A percentile compares a stretch with the other conserved stretches of the same genome.
phyloP scores from a whole-genome alignment of 2,888 invertebrate genomes.

The Lepidocyrtinus sp. region DNA sequence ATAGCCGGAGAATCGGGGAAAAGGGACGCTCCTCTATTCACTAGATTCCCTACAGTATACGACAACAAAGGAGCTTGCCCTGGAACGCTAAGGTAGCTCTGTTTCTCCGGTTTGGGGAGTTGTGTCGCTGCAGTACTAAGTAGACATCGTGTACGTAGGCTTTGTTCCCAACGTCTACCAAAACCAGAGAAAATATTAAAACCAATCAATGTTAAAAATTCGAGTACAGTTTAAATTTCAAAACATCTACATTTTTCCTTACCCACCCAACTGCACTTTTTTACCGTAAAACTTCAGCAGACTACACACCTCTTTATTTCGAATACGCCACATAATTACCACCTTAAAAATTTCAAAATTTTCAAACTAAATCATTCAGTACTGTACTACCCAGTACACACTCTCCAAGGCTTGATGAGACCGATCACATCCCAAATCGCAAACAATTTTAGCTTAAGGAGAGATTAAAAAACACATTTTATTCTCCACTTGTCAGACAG shows the following conservation, averaged over 20 bases:
- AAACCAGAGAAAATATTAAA: not conserved
- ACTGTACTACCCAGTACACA: too few relatives aligned
- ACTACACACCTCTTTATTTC: slow-evolving; percentile 8
- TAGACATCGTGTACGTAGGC: not conserved
- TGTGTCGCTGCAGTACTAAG: slow-evolving; percentile 10
- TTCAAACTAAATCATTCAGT: not conserved
- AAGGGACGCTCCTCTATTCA: slow-evolving; percentile 75
- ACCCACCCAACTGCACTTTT: not conserved
- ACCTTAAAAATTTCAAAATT: not conserved
- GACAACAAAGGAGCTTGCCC: slow-evolving; percentile 75
- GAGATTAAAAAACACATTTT: too few relatives aligned
- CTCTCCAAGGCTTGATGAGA: too few relatives aligned
- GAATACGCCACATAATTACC: not conserved
- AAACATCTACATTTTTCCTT: not conserved
- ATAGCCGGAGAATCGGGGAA: slow-evolving; percentile 77
- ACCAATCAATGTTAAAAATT: not conserved
- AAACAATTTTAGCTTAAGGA: too few relatives aligned
- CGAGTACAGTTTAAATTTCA: not conserved
- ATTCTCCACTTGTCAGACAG: too few relatives aligned
- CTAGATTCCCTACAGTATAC: slow-evolving; percentile 76
- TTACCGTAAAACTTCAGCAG: not conserved
- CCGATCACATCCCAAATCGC: too few relatives aligned
- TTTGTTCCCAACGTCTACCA: not conserved
- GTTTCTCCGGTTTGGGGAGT: slow-evolving; percentile 38
- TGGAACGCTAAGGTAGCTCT: slow-evolving; percentile 72